Evolutionary conservation across 35 echinoderm and acorn worm genomes (phyloP), one percentile per base, ranked within the genome.

Genomic region (Patiria miniata): DNA sequence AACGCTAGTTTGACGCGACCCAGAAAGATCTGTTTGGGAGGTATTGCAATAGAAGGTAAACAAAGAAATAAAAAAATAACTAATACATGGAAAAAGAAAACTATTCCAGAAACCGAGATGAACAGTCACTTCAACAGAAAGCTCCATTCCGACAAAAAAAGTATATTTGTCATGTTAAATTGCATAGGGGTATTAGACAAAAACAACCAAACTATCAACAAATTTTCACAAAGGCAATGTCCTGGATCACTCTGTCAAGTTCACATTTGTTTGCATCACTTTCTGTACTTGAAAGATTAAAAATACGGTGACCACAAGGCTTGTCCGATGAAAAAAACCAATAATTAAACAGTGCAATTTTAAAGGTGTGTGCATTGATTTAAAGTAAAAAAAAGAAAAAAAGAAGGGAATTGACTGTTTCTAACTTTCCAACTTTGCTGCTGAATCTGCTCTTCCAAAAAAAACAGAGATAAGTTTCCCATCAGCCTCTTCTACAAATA

Each of bases 161-260:
- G 14, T 19, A 3, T 8, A 73, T 14, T 34, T 73, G 65, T 14
- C 8, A 73, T 34, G 14, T 14, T 26, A 23, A 73, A 12, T 73
- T 73, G 65, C 65, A 73, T 73, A 73, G 65, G 65, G 65, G 26
- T 73, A 26, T 36, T 26, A 73, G 8, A 73, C 65, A 12, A 73
- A 73, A 22, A 34, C 65, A 47, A 6, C 65, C 22, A 73, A 36
- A 36, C 26, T 23, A 73, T 30, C 42, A 12, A 47, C 42, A 4
- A 73, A 23, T 30, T 73, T 2, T 23, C 29, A 15, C 29, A 14
- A 34, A 69, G 7, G 61, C 61, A 69, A 9, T 34, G 23, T 29
- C 7, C 8, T 7, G 7, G 30, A 32, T 47, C 14, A 36, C 34
- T 23, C 8, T 12, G 29, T 12, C 7, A 69, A 69, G 26, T 69